phyloP scores from a whole-genome alignment of 2,888 invertebrate genomes.

The Tipula confusa region DNA sequence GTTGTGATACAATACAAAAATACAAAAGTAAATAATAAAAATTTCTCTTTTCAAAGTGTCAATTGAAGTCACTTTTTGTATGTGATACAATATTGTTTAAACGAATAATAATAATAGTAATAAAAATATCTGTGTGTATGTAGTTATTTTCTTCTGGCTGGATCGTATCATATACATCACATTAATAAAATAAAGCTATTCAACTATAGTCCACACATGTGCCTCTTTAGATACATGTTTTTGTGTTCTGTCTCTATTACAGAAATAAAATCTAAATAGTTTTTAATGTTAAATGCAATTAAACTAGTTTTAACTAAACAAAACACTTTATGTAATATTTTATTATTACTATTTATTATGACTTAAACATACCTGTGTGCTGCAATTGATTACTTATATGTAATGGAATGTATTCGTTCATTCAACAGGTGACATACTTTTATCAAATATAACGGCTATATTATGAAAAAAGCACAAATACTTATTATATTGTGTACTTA shows the following conservation, averaged over 20 bases:
- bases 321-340: not conserved
- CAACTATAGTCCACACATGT: not conserved
- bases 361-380: not conserved
- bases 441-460: not conserved
- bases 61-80: not conserved
- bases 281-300: not conserved
- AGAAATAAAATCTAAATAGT: not conserved
- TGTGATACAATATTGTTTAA: not conserved
- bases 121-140: not conserved
- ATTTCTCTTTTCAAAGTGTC: not conserved
- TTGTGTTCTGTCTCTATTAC: not conserved
- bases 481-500: not conserved
- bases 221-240: slow-evolving; percentile 20
- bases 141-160: not conserved
- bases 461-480: not conserved
- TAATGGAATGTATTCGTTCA: not conserved
- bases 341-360: not conserved
- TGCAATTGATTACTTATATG: slow-evolving; percentile 20
- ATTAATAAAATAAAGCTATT: not conserved
- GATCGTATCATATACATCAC: not conserved
- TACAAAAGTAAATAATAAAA: not conserved
- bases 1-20: not conserved
- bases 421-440: slow-evolving; percentile 20
- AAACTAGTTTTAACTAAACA: not conserved
- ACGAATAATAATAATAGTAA: not conserved